Evolutionary conservation across 2,888 invertebrate species (phyloP).

Genomic region (Sarcophaga caerulescens): DNA sequence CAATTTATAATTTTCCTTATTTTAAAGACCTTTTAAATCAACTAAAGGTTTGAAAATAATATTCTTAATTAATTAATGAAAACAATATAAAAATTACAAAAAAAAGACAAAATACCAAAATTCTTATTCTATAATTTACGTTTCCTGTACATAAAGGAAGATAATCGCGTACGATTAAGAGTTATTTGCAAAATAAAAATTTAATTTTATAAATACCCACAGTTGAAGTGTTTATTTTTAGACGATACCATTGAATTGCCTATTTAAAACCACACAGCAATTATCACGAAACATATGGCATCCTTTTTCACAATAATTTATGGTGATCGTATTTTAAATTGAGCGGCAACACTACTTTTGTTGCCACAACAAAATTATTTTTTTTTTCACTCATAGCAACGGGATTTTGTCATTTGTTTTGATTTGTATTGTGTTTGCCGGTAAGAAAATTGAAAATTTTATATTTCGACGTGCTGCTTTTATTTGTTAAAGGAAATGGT

Average conservation of each 20-base stretch:
- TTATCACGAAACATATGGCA: too few relatives aligned
- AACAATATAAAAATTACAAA: not conserved
- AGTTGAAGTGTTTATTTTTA: not conserved
- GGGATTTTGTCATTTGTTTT: constrained; percentile 40
- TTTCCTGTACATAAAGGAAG: constrained; percentile 69
- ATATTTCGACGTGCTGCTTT: not conserved
- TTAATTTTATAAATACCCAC: constrained; percentile 54
- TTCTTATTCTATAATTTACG: constrained; percentile 51
- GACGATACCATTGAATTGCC: not conserved
- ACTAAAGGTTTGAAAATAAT: not conserved
- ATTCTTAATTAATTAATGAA: not conserved
- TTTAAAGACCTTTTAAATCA: constrained; percentile 8
- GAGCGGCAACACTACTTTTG: constrained; percentile 28
- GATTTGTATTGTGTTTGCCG: constrained; percentile 45
- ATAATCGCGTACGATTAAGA: constrained; percentile 64
- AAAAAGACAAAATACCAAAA: constrained; percentile 43
- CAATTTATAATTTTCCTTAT: constrained; percentile 8
- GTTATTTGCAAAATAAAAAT: constrained; percentile 59
- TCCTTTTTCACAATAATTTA: not conserved
- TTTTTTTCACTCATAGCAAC: constrained; percentile 19
- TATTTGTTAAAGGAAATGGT: constrained; percentile 49
- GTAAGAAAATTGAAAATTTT: constrained; percentile 9
- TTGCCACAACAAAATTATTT: constrained; percentile 28
- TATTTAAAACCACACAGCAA: too few relatives aligned
- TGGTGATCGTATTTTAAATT: not conserved